Evolutionary conservation across 2,888 invertebrate species (phyloP), one percentile per base, ranked within the genome.

Genomic region (Dysmachus trigonus): DNA sequence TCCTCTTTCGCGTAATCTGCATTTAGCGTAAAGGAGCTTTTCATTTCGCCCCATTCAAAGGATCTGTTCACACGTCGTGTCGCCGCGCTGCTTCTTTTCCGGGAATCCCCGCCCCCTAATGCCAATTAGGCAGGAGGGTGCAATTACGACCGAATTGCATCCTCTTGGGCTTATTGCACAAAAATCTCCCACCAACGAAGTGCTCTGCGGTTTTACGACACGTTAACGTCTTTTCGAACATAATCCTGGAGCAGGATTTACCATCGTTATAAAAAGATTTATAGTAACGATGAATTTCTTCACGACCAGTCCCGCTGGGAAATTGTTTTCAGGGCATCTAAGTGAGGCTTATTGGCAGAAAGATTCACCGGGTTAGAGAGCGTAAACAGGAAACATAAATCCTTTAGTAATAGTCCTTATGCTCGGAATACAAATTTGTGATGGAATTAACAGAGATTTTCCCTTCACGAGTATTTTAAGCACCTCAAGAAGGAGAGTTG

Each of bases 1-100:
- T 79, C 79, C 79, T 79, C 76, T 79, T 79, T 79, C 79, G 31
- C 38, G 51, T 51, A 79, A 51, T 79, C 79, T 79, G 31, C 79
- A 79, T 51, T 79, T 51, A 51, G 47, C 51, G 27, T n/a, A 47
- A 79, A 79, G 79, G 38, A 47, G 79, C 51, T 79, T 79, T 79
- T 79, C 79, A 79, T 79, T 79, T 22, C 79, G 41, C 30, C 41
- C 41, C 51, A 51, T 79, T 79, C 79, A 79, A 41, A 41, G 47
- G 47, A 79, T 79, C 79, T 79, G 79, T 79, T 41, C 79, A 79
- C 51, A 79, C 79, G 51, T 41, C 51, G 22, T 51, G 27, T 5
- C 47, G 47, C 47, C 47, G 47, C 6, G 18, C 18, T 51, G 51
- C 22, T 53, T 53, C 22, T 27, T 53, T 53, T 8, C 22, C 18